Conservation (phyloP, 2,797 vertebrate genomes). For the Austrolebias charrua region DNA sequence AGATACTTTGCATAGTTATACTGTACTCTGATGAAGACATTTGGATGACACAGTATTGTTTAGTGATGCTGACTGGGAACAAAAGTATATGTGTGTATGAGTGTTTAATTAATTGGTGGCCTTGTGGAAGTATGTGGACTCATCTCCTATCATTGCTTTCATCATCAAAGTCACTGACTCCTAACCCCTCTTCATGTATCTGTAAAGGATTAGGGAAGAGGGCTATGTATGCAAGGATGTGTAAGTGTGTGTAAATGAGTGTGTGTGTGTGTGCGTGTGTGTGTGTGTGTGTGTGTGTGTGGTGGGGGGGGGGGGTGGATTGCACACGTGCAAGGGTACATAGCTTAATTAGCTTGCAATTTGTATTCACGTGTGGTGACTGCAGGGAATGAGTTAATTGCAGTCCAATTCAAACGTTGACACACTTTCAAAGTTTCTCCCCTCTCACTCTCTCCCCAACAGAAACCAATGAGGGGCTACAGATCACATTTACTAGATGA, state of each 20-base stretch:
- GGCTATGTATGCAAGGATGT: constrained; percentile 29
- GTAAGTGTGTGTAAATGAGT: constrained; percentile 35
- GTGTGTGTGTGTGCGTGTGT: constrained; percentile 40
- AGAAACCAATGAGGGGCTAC: constrained; percentile 75
- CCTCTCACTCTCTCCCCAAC: constrained; percentile 60
- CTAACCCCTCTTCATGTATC: constrained; percentile 75
- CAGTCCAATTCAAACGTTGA: constrained; percentile 82
- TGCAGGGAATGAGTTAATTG: constrained; percentile 85
- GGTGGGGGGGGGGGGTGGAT: no score
- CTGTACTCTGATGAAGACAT: constrained; percentile 38
- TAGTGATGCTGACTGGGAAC: constrained; percentile 37
- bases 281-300: constrained; percentile 35
- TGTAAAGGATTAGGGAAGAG: constrained; percentile 74
- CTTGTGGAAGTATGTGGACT: constrained; percentile 74
- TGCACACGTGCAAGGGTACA: constrained; percentile 43
- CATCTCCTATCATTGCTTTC: constrained; percentile 80
- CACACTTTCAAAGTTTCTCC: constrained; percentile 80
- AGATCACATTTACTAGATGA: constrained; percentile 77
- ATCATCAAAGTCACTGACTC: constrained; percentile 79
- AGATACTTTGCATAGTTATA: constrained; percentile 28
- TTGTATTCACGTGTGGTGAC: constrained; percentile 79
- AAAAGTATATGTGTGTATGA: constrained; percentile 30
- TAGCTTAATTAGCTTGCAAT: constrained; percentile 82
- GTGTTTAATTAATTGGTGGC: constrained; percentile 73
- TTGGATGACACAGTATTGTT: constrained; percentile 40